Evolutionary conservation across 1,140 invertebrate genomes (phyloP).

Genomic region (Micrasema longulum): DNA sequence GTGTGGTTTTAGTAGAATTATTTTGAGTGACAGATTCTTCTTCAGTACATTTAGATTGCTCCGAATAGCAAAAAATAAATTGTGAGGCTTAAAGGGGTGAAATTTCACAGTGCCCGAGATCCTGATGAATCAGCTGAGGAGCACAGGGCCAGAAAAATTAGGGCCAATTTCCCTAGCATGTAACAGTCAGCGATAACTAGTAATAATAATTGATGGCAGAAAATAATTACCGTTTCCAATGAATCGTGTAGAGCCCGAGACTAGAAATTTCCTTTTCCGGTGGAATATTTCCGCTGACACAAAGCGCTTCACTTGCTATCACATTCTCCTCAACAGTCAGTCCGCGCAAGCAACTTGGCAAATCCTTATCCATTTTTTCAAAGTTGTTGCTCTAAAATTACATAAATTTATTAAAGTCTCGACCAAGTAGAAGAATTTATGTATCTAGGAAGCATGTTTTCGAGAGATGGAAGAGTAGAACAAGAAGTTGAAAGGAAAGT

Average conservation of each 20-base stretch:
- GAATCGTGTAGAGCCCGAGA: slow-evolving; percentile 79
- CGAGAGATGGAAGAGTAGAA: too few relatives aligned
- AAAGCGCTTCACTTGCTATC: slow-evolving; percentile 64
- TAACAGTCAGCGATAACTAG: neutral
- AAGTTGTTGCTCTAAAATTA: slow-evolving; percentile 61
- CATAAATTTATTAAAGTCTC: too few relatives aligned
- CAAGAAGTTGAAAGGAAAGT: too few relatives aligned
- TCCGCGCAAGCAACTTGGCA: slow-evolving; percentile 60
- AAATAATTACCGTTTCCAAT: slow-evolving; percentile 77
- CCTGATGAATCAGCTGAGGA: too few relatives aligned
- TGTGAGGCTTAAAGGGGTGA: too few relatives aligned
- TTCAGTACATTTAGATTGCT: too few relatives aligned
- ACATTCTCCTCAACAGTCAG: slow-evolving; percentile 62
- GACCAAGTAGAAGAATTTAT: too few relatives aligned
- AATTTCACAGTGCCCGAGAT: too few relatives aligned
- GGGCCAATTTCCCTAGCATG: neutral
- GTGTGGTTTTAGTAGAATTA: too few relatives aligned
- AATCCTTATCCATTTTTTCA: slow-evolving; percentile 59
- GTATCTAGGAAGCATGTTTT: too few relatives aligned
- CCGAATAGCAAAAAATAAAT: too few relatives aligned
- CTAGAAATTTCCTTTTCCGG: slow-evolving; percentile 69
- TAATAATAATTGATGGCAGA: neutral
- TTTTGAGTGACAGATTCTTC: too few relatives aligned
- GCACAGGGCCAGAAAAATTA: neutral
- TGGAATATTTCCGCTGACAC: slow-evolving; percentile 61